Conservation (phyloP, 2,888 invertebrate species). For the Aleiodes testaceus region DNA sequence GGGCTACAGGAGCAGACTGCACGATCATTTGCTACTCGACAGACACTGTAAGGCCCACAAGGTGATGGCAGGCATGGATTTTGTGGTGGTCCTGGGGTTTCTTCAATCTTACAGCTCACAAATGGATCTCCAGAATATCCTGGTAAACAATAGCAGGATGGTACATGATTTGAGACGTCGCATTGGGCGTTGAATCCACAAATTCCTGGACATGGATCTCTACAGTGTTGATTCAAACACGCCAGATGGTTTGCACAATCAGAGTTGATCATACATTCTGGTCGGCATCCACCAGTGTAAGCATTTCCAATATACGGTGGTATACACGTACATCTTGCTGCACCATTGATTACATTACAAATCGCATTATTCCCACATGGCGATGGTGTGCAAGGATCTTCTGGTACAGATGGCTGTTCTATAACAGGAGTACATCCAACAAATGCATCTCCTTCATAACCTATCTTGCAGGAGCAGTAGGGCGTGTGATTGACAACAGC, state of each 20-base stretch:
- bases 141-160: constrained; percentile 84
- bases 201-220: constrained; percentile 88
- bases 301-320: constrained; percentile 92
- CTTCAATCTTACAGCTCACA: constrained; percentile 79
- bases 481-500: constrained; percentile 85
- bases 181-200: constrained; percentile 91
- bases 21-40: constrained; percentile 75
- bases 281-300: constrained; percentile 83
- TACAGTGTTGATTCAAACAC: constrained; percentile 88
- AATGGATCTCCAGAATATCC: constrained; percentile 90
- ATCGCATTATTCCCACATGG: constrained; percentile 91
- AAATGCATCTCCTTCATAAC: constrained; percentile 89
- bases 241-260: constrained; percentile 86
- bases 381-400: constrained; percentile 83
- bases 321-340: constrained; percentile 87
- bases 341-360: constrained; percentile 81
- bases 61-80: constrained; percentile 78
- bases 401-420: constrained; percentile 55
- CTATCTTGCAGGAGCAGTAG: constrained; percentile 84
- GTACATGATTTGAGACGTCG: constrained; percentile 86
- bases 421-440: constrained; percentile 81
- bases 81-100: constrained; percentile 56
- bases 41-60: constrained; percentile 78
- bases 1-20: constrained; percentile 79
- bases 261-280: constrained; percentile 87